A percentile compares a stretch with the other conserved stretches of the same genome.
Conservation (phyloP, 2,888 invertebrate species). For the Anarsia innoxiella region DNA sequence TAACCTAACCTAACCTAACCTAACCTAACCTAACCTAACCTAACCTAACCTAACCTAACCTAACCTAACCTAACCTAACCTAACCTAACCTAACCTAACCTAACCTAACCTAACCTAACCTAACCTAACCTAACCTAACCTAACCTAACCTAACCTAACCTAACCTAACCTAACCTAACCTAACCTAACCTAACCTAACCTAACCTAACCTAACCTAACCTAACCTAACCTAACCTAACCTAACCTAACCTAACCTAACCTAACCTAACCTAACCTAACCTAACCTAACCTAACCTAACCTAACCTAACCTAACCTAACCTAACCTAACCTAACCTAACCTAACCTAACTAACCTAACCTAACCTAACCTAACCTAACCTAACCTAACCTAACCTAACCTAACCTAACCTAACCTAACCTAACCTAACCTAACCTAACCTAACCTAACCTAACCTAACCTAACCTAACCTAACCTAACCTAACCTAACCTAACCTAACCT, state of each 20-base stretch:
- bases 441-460: constrained; percentile 16
- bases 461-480: too few relatives aligned
- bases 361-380: background rate
- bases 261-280: background rate
- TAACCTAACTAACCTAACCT: background rate
- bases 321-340: background rate
- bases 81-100: too few relatives aligned
- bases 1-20: too few relatives aligned
- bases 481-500: too few relatives aligned
- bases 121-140: too few relatives aligned
- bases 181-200: background rate
- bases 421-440: background rate
- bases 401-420: background rate
- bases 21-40: too few relatives aligned
- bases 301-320: background rate
- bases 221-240: background rate
- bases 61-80: too few relatives aligned
- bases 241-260: background rate
- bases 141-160: too few relatives aligned
- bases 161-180: background rate
- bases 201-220: background rate
- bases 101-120: too few relatives aligned
- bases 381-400: background rate
- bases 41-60: too few relatives aligned
- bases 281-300: background rate